A percentile compares a stretch with the other conserved stretches of the same genome.
phyloP scores from a whole-genome alignment of 2,888 invertebrate species.

The Chalcosyrphus nemorum region DNA sequence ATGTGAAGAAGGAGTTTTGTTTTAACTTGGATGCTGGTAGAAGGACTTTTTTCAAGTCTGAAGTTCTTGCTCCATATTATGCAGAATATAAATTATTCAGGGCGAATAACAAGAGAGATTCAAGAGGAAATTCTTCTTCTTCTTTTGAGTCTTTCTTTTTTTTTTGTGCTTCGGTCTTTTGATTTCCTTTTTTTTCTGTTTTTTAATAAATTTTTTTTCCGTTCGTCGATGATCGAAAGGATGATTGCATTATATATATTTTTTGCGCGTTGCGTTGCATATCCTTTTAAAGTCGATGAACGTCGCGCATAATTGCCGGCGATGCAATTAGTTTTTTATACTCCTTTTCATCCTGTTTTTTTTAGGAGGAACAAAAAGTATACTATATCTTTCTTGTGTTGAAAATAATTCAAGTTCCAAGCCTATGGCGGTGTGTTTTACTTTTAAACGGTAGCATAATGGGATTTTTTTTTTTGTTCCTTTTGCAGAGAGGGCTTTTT shows the following conservation, averaged over 20 bases:
- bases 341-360: conserved; percentile 16
- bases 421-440: conserved; percentile 39
- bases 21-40: conserved; percentile 28
- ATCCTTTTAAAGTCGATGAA: conserved; percentile 52
- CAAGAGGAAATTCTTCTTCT: conserved; percentile 50
- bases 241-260: conserved; percentile 50
- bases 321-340: conserved; percentile 55
- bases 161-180: conserved; percentile 50
- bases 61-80: conserved; percentile 72
- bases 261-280: background rate
- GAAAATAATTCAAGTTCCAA: conserved; percentile 31
- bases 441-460: conserved; percentile 58
- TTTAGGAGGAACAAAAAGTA: background rate
- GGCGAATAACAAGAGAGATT: conserved; percentile 70
- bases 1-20: conserved; percentile 28
- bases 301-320: conserved; percentile 60
- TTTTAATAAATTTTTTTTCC: background rate
- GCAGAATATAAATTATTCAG: conserved; percentile 73
- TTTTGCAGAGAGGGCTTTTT: background rate
- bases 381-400: conserved; percentile 1
- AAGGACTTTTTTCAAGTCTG: background rate
- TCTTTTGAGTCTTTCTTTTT: conserved; percentile 1
- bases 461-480: conserved; percentile 2
- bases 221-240: conserved; percentile 42
- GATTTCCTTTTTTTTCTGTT: conserved; percentile 47